A percentile compares a stretch with the other conserved stretches of the same genome.
Conservation (phyloP, 2,888 invertebrate genomes). For the Tipula vernalis region DNA sequence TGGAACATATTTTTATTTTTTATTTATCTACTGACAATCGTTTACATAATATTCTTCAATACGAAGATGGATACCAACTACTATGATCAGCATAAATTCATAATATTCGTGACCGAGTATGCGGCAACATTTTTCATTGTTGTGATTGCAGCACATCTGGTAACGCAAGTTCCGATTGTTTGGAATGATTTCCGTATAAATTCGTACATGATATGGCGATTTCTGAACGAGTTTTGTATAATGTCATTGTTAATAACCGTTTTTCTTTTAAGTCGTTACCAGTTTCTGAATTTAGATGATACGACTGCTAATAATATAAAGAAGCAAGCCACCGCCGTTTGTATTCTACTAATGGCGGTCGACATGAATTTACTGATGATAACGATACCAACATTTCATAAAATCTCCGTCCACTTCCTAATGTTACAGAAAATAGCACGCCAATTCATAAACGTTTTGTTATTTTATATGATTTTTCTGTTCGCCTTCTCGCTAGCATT, state of each 20-base stretch:
- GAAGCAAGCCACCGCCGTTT: constrained; percentile 43
- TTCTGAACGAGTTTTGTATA: neutral
- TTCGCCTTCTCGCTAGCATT: constrained; percentile 73
- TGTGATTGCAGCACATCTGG: neutral
- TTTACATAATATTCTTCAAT: neutral
- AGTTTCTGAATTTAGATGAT: no score
- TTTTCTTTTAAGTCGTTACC: neutral
- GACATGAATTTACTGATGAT: constrained; percentile 68
- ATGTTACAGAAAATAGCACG: constrained; percentile 70
- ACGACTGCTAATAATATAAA: neutral
- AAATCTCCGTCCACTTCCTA: constrained; percentile 66
- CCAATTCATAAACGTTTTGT: constrained; percentile 66
- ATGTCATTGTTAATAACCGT: neutral
- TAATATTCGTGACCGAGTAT: neutral
- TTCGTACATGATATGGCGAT: neutral
- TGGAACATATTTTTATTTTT: neutral
- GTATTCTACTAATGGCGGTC: constrained; percentile 61
- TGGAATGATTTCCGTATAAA: neutral
- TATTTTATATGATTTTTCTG: constrained; percentile 68
- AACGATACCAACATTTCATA: constrained; percentile 48
- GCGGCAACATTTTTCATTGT: neutral
- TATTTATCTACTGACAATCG: neutral
- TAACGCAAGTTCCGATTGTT: neutral
- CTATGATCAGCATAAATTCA: neutral
- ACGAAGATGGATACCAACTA: neutral